Conservation (phyloP, 2,113 vertebrate genomes). For the Oncorhynchus gorbuscha region DNA sequence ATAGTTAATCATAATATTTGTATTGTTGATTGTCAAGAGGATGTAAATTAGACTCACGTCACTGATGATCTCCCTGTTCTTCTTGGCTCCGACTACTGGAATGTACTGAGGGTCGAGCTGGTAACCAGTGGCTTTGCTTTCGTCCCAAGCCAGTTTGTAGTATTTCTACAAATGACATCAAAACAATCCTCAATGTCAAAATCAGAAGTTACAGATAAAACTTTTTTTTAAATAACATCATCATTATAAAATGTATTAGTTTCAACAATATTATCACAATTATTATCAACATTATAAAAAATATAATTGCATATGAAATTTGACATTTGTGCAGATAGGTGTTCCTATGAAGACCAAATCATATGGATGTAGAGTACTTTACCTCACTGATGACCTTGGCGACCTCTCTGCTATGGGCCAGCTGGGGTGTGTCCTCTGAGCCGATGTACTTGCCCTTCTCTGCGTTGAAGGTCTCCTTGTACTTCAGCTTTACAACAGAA, state of each 20-base stretch:
- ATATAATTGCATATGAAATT: no score
- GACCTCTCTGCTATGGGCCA: slow-evolving; percentile 87
- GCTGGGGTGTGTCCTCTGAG: slow-evolving; percentile 86
- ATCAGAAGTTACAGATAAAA: no score
- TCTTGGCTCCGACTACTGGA: slow-evolving; percentile 85
- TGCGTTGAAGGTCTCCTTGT: slow-evolving; percentile 94
- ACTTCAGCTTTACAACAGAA: slow-evolving; percentile 81
- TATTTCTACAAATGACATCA: slow-evolving; percentile 73
- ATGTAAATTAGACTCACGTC: slow-evolving; percentile 73
- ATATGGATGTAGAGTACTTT: slow-evolving; percentile 22
- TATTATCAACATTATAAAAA: no score
- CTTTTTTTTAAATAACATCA: no score
- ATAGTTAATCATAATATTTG: no score
- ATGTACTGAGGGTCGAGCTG: slow-evolving; percentile 84
- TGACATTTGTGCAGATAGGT: no score
- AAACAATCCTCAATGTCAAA: no score
- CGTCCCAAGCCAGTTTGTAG: slow-evolving; percentile 87
- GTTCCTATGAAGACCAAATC: no score
- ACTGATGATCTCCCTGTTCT: slow-evolving; percentile 80
- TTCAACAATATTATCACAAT: no score
- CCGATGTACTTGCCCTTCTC: slow-evolving; percentile 91
- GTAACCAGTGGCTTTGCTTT: slow-evolving; percentile 86
- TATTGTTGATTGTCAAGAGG: no score
- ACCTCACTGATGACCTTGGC: slow-evolving; percentile 87
- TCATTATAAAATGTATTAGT: no score